These are phyloP conservation scores for Lacanobia oleracea DNA, from an alignment of 2,888 invertebrate species.

Conservation along the genomic window DNA sequence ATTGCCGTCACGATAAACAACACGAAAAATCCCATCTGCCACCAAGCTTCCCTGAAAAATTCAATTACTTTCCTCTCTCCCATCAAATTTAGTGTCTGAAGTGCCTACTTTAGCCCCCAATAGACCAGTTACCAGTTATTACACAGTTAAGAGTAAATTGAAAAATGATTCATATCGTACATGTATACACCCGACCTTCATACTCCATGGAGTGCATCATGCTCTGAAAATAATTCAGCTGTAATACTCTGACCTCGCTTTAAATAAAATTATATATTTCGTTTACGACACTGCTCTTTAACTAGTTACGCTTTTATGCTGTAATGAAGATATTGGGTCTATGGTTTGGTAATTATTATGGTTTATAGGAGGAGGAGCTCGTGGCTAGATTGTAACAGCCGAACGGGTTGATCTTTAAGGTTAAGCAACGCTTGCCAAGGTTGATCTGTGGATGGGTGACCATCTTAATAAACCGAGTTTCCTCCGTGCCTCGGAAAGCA, in stretches of 20 bases:
- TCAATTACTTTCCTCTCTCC: not conserved
- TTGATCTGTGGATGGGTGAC: too few relatives aligned
- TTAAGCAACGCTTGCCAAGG: too few relatives aligned
- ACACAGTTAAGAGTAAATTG: constrained; percentile 62
- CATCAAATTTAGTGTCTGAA: constrained; percentile 1
- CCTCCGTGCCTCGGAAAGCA: too few relatives aligned
- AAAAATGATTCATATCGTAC: constrained; percentile 76
- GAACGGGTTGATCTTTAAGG: too few relatives aligned
- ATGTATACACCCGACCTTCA: constrained; percentile 75
- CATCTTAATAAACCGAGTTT: too few relatives aligned
- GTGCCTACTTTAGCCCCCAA: not conserved
- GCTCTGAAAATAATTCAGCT: constrained; percentile 82
- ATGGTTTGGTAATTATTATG: constrained; percentile 4
- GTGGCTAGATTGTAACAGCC: too few relatives aligned
- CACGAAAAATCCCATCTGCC: not conserved
- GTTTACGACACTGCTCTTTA: constrained; percentile 76
- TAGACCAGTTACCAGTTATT: constrained; percentile 37
- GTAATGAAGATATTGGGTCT: constrained; percentile 1
- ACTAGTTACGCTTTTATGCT: constrained; percentile 58
- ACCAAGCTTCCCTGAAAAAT: constrained; percentile 14
- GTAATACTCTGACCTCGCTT: constrained; percentile 75
- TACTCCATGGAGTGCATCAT: constrained; percentile 76
- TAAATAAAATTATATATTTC: constrained; percentile 71
- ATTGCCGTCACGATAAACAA: not conserved
- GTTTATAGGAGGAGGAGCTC: not conserved